Evolutionary conservation across 2,113 vertebrate species (phyloP), one percentile per base, ranked within the genome.

Genomic region (Xyrauchen texanus): DNA sequence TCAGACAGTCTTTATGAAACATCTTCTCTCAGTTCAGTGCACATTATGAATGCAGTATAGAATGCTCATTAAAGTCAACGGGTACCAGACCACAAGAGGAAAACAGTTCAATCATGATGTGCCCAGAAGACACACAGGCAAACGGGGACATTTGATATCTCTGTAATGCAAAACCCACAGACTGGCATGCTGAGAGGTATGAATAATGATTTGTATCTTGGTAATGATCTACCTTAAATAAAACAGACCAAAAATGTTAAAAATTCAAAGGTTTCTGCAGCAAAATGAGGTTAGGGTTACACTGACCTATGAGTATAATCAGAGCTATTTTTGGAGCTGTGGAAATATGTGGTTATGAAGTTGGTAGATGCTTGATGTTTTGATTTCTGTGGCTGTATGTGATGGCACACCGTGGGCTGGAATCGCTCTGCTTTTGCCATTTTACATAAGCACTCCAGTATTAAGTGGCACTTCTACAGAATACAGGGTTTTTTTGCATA

Each of bases 391-490:
- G 69, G 55, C 68, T 68, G 44, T 64, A 63, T 82, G 82, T 84
- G 79, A 85, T 85, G 84, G 71, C 64, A 67, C 82, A 64, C 76
- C 82, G 80, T 82, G 77, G 77, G 85, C 53, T 85, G 79, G 63
- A 81, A 75, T 68, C 81, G 78, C 73, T 76, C 79, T 77, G 78
- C 80, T 77, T 77, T 82, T 79, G 75, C 70, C 84, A 83, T 86
- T 77, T 90, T 90, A 86, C 81, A 81, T 89, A 88, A 90, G 85
- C 73, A 84, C 79, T 78, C 55, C 64, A 88, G 68, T 85, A 88
- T 89, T 87, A 90, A 91, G 91, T 91, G 89, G 71, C 90, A 90
- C 91, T 91, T 91, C 84, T 88, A 88, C 88, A 87, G 86, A 90
- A 90, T 87, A 87, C 81, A 82, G 81, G 80, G 81, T 85, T 65